A percentile compares a stretch with the other conserved stretches of the same genome.
These are phyloP conservation scores for Coremacera marginata DNA, from an alignment of 2,888 invertebrate species.

Conservation along the genomic window DNA sequence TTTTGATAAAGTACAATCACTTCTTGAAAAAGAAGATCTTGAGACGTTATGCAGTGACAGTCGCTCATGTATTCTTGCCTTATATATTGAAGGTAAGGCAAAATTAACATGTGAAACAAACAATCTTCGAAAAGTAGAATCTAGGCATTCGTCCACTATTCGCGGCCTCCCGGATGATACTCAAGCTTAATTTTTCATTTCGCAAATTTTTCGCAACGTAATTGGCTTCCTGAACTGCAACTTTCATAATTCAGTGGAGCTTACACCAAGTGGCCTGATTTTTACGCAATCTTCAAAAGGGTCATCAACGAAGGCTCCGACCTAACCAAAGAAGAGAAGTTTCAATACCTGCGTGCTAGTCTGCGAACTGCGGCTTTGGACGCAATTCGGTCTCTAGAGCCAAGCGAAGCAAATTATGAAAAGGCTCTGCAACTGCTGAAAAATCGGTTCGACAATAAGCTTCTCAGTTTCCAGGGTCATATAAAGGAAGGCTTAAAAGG, in stretches of 20 bases:
- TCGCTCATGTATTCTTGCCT: constrained; percentile 23
- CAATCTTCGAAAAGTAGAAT: constrained; percentile 6
- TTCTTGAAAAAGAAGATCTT: constrained; percentile 9
- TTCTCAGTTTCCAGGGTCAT: constrained; percentile 47
- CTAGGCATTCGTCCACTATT: constrained; percentile 29
- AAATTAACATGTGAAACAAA: constrained; percentile 38
- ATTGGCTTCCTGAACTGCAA: constrained; percentile 43
- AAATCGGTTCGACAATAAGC: constrained; percentile 48
- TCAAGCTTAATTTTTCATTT: background rate
- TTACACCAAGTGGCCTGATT: constrained; percentile 44
- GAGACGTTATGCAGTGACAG: background rate
- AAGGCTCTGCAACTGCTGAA: constrained; percentile 45
- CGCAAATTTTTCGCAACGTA: constrained; percentile 20
- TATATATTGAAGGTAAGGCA: constrained; percentile 42
- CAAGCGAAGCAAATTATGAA: constrained; percentile 45
- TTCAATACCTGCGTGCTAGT: constrained; percentile 42
- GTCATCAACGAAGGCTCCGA: constrained; percentile 36
- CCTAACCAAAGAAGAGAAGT: constrained; percentile 43
- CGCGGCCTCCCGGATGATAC: constrained; percentile 22
- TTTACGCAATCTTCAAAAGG: constrained; percentile 44
- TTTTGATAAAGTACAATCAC: background rate
- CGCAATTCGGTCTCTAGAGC: constrained; percentile 45
- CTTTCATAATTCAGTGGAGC: constrained; percentile 42
- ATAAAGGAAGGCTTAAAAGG: constrained; percentile 43
- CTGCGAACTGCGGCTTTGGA: constrained; percentile 38